Base-by-base conservation (phyloP, 1,140 invertebrate genomes). In the Pinna nobilis region DNA sequence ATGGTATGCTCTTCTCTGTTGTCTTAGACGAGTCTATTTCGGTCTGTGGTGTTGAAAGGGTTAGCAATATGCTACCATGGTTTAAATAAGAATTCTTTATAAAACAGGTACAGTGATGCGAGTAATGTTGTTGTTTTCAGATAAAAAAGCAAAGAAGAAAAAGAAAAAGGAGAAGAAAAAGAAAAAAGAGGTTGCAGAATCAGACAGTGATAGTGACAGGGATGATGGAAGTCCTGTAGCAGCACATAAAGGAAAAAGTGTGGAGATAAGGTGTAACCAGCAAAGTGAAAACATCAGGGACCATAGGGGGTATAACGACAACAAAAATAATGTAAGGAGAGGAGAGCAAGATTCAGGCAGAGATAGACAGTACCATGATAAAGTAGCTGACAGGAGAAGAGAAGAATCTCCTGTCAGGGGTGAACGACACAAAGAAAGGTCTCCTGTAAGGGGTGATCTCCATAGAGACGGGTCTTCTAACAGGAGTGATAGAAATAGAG, bases 131-230 rank as follows among this genome's bases (percentile, higher is more conserved):
- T 33, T 68, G 39, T 33, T 77, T 51, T 61, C 57, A 76, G 61
- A 78, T 39, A 73, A 78, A 63, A 69, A 76, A 39, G 39, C 64
- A 50, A 59, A 60, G 39, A 76, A 81, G 60, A 67, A n/a, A n/a
- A n/a, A 76, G 37, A 77, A 76, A 50, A 81, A 78, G 59, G 76
- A 81, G 61, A 80, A 80, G 51, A 76, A 79, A 53, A 77, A 69
- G 28, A 84, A 82, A 50, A 77, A 81, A 59, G 74, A 82, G 44
- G 79, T 81, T 65, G 70, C 73, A 49, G 78, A 77, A 60, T 65
- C 51, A 39, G 60, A 59, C 15, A 74, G 66, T 60, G 66, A 72
- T 18, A 67, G 53, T 55, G 68, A 64, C 20, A 70, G 25, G 11
- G 32, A 25, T 28, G 28, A 2, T 7, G 49, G 60, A 60, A 20